Evolutionary conservation across 2,113 vertebrate species (phyloP), one percentile per base, ranked within the genome.

Genomic region (Pituophis catenifer): DNA sequence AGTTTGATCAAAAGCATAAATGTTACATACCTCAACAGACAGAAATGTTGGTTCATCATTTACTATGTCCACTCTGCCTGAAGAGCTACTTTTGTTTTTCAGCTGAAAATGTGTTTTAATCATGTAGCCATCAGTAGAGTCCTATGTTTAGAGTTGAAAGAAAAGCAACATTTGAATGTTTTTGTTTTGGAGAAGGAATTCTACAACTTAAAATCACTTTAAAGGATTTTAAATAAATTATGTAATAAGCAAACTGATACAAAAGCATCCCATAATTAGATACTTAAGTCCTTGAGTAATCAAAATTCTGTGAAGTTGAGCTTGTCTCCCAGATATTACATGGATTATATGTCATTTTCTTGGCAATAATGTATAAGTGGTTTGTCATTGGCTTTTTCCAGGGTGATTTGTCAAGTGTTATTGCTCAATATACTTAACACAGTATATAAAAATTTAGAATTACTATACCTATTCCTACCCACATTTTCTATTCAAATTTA

Each of bases 121-220:
- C 94, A 98, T 97, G 95, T 98, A 98, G 93, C 97, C 97, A 96
- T 98, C 98, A 94, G 93, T 91, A 94, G 90, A 94, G 90, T 98
- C 97, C 98, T 98, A 96, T 33, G 23, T 95, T 95, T 57, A 96
- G 70, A 95, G 93, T 90, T 81, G 8, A 81, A 81, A 81, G 29
- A 44, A 81, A 81, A 81, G 33, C 33, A 81, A 9, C 3, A 38
- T 81, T 81, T 81, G 15, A 81, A 3, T 62, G 21, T 81, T 38
- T 44, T 81, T 44, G 33, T 81, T 44, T 44, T 44, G 17, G 44
- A 8, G 75, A 44, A 81, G 21, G 17, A 44, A 21, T 81, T 81
- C 3, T 44, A 44, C 33, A 81, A 44, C 17, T 44, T 81, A 44
- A 81, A 75, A 19, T 38, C 10, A 81, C 21, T 9, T 81, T 81